Evolutionary conservation across 2,888 invertebrate genomes (phyloP), one percentile per base, ranked within the genome.

Genomic region (Osmoderma eremita): DNA sequence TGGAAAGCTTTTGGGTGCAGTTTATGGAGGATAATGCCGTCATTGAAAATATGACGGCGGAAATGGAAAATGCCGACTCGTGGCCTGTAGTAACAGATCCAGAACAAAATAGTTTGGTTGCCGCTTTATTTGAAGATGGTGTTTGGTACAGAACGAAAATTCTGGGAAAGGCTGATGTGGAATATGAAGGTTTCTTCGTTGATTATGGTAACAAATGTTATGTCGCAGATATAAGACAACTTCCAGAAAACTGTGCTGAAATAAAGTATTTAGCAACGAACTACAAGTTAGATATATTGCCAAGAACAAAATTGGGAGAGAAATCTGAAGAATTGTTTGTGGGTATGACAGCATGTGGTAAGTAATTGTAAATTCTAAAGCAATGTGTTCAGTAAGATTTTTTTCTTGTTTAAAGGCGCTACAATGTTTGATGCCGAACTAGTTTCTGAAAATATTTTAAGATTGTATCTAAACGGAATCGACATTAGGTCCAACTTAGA

Each of bases 1-100:
- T 91, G 0, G 87, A 88, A 17, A 86, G 88, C 69, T 90, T 92
- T 80, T 91, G 88, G 86, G 80, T 92, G 13, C 90, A 91, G 76
- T 83, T 86, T 75, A 74, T 79, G 0, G 85, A 87, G 41, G 86
- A 88, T 70, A 75, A 84, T 0, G 81, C 85, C 0, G 82, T 82
- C n/a, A 81, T 91, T 1, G 83, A 85, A 5, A 82, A 84, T 36
- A 82, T 90, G 0, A 89, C 89, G 70, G 84, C 86, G 0, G 85
- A 86, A 74, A 80, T 92, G 1, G 88, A 89, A 77, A 82, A 83
- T 12, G 83, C 85, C 10, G 51, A 62, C 0, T 48, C 67, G 24
- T 74, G 70, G 67, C 50, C 66, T 2, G 42, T 48, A 41, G 22
- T 88, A 2, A 82, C 82, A 51, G 82, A 86, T 56, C 73, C 86